phyloP scores from a whole-genome alignment of 1,140 invertebrate genomes.

The Monomorium pharaonis region DNA sequence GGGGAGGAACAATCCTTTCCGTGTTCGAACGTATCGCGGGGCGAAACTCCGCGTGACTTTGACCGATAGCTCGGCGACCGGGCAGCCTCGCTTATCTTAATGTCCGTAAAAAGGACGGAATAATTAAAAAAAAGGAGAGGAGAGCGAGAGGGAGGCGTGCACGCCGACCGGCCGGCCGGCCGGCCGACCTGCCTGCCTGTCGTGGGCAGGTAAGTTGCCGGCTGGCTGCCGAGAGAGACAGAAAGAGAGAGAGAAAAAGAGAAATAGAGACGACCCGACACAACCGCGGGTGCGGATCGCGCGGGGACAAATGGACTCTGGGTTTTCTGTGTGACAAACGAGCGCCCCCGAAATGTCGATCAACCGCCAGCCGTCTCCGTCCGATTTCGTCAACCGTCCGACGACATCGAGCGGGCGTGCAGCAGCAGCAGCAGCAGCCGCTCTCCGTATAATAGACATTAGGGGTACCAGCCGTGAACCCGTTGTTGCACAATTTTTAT shows the following conservation, averaged over 20 bases:
- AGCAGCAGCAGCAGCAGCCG: too few relatives aligned
- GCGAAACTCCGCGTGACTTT: conserved; percentile 74
- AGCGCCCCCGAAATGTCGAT: conserved; percentile 83
- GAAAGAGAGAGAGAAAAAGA: too few relatives aligned
- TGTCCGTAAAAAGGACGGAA: conserved; percentile 72
- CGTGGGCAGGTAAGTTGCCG: conserved; percentile 47
- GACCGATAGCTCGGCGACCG: conserved; percentile 76
- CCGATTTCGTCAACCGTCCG: conserved; percentile 70
- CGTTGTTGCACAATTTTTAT: neutral
- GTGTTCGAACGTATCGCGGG: conserved; percentile 62
- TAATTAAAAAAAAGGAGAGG: conserved; percentile 63
- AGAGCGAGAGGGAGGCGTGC: neutral
- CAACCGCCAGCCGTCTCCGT: conserved; percentile 78
- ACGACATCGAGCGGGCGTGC: conserved; percentile 61
- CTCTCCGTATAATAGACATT: neutral
- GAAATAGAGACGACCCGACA: too few relatives aligned
- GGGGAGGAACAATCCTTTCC: conserved; percentile 59
- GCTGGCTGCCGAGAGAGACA: conserved; percentile 22
- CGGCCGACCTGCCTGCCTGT: too few relatives aligned
- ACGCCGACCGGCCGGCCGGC: neutral
- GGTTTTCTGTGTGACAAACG: conserved; percentile 80
- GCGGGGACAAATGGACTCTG: conserved; percentile 72
- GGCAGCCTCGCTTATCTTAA: conserved; percentile 73
- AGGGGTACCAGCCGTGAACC: neutral
- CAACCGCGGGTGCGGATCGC: conserved; percentile 7